Evolutionary conservation across 2,888 invertebrate genomes (phyloP), one percentile per base, ranked within the genome.

Genomic region (Aleiodes alternator): DNA sequence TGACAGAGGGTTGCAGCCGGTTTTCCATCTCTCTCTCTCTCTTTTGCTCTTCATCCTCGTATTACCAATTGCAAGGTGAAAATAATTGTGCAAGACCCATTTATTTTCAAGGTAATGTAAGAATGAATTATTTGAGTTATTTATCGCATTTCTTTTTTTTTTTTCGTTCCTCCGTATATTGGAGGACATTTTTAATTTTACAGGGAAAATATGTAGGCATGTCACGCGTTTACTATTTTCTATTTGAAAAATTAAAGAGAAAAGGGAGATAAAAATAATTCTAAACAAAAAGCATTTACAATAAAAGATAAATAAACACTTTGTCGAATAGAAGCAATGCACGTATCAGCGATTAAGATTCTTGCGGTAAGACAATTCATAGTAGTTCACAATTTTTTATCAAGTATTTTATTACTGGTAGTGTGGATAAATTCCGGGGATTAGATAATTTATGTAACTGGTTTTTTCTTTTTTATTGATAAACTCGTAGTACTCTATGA

Each of bases 31-130:
- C 43, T 43, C 38, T 43, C 43, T 43, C 38, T 38, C 8, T 38
- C 38, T 38, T 38, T 8, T 11, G 43, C 43, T 43, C 43, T 43
- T 55, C 48, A 55, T 38, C 8, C 31, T 16, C 43, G n/a, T 29
- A 11, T 14, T 61, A 61, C 43, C n/a, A 43, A 61, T 48, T 29
- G 71, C 59, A 71, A 71, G 71, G 71, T 71, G 71, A 71, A 71
- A 70, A 71, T 50, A 23, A 51, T 71, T 29, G 59, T 34, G 71
- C 34, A 71, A 71, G 29, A 57, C 31, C 23, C 70, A 71, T 48
- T 59, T 59, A 59, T 59, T 31, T 50, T 31, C 59, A 48, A 69
- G 56, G 55, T 70, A 56, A 53, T 70, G 43, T 43, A 57, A 56
- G 31, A 55, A 55, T 55, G 9, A 43, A 43, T 43, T 43, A 43